Percentiles rank a stretch among this genome's conserved stretches.
These are phyloP conservation scores for Nycticryphes semicollaris DNA, from an alignment of 2,113 vertebrate genomes.

Conservation along the genomic window DNA sequence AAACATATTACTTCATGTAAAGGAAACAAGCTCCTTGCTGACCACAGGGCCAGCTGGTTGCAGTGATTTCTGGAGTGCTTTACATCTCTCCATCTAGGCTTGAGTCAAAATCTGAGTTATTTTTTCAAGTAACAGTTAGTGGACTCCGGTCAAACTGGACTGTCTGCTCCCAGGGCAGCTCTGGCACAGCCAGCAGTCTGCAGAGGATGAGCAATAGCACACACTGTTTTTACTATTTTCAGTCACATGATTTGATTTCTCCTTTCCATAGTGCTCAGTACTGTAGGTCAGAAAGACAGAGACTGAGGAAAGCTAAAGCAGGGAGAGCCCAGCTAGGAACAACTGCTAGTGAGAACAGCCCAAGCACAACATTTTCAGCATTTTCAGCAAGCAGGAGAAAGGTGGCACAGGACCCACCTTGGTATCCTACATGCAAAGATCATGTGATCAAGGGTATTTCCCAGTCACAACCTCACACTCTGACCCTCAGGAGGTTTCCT, in stretches of 20 bases:
- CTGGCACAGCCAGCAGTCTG: neutral
- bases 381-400: neutral
- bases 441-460: neutral
- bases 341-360: neutral
- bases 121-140: neutral
- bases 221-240: neutral
- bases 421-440: neutral
- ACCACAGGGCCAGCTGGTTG: neutral
- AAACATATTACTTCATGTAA: neutral
- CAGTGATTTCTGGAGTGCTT: neutral
- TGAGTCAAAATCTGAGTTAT: neutral
- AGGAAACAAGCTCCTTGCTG: neutral
- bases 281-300: neutral
- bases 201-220: neutral
- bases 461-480: neutral
- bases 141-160: neutral
- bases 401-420: neutral
- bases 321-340: neutral
- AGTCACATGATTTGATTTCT: neutral
- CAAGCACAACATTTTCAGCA: neutral
- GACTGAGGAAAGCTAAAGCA: neutral
- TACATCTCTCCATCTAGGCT: rapidly evolving
- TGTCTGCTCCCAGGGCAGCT: neutral
- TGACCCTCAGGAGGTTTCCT: neutral
- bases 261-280: neutral